phyloP scores from a whole-genome alignment of 2,888 invertebrate species.

The Amphipoea oculea region DNA sequence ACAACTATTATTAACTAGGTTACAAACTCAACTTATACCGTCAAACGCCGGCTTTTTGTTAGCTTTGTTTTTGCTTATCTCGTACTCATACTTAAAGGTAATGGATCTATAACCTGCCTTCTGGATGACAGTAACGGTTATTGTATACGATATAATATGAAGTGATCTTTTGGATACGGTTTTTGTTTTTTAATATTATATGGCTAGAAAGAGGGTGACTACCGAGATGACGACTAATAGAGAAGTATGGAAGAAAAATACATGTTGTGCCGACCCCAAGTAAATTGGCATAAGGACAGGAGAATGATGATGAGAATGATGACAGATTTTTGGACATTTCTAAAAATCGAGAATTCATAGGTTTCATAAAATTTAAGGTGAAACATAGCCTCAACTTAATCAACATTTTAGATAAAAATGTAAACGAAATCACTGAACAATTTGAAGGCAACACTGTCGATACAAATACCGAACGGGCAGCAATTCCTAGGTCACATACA shows the following conservation, averaged over 20 bases:
- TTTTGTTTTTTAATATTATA: background rate
- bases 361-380: too few relatives aligned
- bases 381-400: background rate
- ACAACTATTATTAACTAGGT: constrained; percentile 30
- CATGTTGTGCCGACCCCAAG: background rate
- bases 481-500: constrained; percentile 44
- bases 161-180: background rate
- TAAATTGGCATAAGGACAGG: background rate
- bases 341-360: background rate
- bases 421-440: constrained; percentile 45
- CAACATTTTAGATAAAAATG: constrained; percentile 19
- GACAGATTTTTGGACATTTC: background rate
- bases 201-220: background rate
- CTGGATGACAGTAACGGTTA: background rate
- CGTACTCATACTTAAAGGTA: background rate
- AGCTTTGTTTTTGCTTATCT: constrained; percentile 7
- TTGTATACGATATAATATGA: background rate
- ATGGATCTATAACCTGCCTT: background rate
- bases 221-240: background rate
- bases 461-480: constrained; percentile 31
- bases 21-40: constrained; percentile 37
- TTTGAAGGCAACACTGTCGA: constrained; percentile 38
- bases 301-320: background rate
- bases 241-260: background rate
- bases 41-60: background rate